phyloP scores from a whole-genome alignment of 2,797 vertebrate species.

The Danio jaintianensis region DNA sequence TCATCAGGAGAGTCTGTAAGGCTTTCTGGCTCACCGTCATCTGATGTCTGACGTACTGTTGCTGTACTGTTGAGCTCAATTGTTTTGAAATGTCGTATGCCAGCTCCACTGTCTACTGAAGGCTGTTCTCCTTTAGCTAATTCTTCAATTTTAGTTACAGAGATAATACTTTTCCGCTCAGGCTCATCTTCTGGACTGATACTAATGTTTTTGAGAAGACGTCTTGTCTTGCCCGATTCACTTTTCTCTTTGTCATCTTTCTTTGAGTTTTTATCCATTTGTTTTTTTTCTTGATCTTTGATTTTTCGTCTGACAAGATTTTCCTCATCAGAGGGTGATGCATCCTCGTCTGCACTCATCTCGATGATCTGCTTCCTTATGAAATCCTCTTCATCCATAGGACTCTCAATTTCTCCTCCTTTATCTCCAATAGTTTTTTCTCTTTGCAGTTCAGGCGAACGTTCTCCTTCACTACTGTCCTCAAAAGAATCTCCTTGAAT shows the following conservation, averaged over 20 bases:
- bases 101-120: constrained; percentile 78
- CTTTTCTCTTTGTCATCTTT: constrained; percentile 77
- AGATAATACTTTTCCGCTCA: constrained; percentile 75
- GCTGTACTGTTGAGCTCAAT: constrained; percentile 92
- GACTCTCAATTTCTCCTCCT: constrained; percentile 87
- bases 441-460: constrained; percentile 78
- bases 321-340: constrained; percentile 92
- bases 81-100: constrained; percentile 91
- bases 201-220: constrained; percentile 85
- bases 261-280: constrained; percentile 78
- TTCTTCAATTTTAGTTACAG: constrained; percentile 79
- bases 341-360: constrained; percentile 97
- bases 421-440: constrained; percentile 80
- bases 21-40: constrained; percentile 85
- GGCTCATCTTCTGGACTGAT: constrained; percentile 88
- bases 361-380: constrained; percentile 94
- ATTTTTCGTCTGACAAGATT: constrained; percentile 85
- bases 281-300: constrained; percentile 81
- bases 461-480: constrained; percentile 94
- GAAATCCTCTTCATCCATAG: constrained; percentile 93
- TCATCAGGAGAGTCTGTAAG: constrained; percentile 99
- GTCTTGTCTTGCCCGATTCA: constrained; percentile 79
- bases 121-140: constrained; percentile 78
- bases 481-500: constrained; percentile 87
- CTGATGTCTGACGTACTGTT: constrained; percentile 77